Evolutionary conservation across 2,797 vertebrate species (phyloP).

Genomic region (Carcharodon carcharias): DNA sequence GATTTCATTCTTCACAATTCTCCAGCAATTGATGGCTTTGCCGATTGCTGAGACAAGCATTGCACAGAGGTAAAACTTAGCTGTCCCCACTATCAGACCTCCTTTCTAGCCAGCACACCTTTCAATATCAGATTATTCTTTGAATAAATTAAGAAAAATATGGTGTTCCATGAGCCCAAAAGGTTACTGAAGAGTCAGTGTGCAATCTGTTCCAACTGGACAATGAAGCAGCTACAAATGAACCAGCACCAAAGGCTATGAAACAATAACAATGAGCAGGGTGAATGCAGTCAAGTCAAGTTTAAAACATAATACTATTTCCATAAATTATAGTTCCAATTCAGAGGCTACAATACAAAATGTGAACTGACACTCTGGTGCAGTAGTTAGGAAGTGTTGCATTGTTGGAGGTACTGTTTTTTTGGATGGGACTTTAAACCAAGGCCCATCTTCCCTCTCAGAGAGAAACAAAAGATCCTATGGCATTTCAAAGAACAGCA

Average conservation of each 20-base stretch:
- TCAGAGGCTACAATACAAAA: neutral
- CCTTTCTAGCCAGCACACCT: neutral
- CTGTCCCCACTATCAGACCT: neutral
- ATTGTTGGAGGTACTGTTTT: neutral
- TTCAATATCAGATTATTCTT: neutral
- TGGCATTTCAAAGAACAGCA: neutral
- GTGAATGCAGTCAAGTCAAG: neutral
- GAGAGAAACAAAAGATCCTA: neutral
- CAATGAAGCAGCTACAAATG: neutral
- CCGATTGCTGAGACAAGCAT: neutral
- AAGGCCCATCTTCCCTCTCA: neutral
- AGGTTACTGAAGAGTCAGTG: neutral
- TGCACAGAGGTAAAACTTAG: neutral
- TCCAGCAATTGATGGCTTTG: neutral
- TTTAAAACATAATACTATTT: slow-evolving; percentile 7
- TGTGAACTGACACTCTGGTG: neutral
- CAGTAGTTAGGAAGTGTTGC: neutral
- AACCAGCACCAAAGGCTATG: neutral
- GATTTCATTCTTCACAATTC: neutral
- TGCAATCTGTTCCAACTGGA: neutral
- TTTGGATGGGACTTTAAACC: neutral
- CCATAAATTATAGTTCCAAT: neutral
- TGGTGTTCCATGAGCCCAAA: neutral
- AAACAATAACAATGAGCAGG: neutral
- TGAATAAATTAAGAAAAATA: neutral